Base-by-base conservation (phyloP, 1,140 invertebrate species). In the Drosophila triauraria region DNA sequence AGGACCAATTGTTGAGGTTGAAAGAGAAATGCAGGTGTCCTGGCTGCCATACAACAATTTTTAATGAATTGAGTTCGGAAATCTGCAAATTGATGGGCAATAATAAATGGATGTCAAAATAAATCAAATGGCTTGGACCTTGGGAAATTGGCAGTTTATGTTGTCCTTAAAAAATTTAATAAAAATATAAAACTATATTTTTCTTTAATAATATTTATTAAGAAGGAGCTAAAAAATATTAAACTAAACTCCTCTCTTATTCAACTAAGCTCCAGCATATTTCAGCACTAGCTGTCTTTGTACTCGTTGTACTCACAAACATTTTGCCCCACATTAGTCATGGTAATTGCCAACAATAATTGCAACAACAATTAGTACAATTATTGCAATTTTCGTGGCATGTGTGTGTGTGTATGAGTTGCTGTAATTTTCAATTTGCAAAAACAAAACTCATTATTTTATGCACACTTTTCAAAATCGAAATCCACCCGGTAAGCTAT, bases 361-460 rank as follows among this genome's bases (percentile, higher is more conserved):
- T 91, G 78, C 85, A 74, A 82, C 68, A 91, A 90, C 85, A 90
- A 90, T 90, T 90, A 90, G 86, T 72, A 80, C 78, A 90, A 90
- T 90, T 90, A 90, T 88, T 91, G 82, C 86, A 85, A 90, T 90
- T 91, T 90, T 76, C 82, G 61, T 85, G 44, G 25, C 50, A 35
- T 59, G 35, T 43, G 13, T 50, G 9, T 43, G 25, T 50, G 65
- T 40, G 25, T 2, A 7, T 42, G 57, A 62, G 68, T 82, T 80
- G 50, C 48, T 80, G 67, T 70, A 87, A 87, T 87, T 80, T 78
- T 75, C 83, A 87, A 86, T 87, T 87, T 80, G 80, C 84, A 85
- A 84, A 81, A 74, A 69, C 63, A 44, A 56, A 56, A 44, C 85
- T 88, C 67, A 90, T 90, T 88, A 90, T 84, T 75, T 56, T 75